Percentiles rank a stretch among this genome's conserved stretches.
These are phyloP conservation scores for Drosophila carrolli DNA, from an alignment of 1,140 invertebrate genomes.

Conservation along the genomic window DNA sequence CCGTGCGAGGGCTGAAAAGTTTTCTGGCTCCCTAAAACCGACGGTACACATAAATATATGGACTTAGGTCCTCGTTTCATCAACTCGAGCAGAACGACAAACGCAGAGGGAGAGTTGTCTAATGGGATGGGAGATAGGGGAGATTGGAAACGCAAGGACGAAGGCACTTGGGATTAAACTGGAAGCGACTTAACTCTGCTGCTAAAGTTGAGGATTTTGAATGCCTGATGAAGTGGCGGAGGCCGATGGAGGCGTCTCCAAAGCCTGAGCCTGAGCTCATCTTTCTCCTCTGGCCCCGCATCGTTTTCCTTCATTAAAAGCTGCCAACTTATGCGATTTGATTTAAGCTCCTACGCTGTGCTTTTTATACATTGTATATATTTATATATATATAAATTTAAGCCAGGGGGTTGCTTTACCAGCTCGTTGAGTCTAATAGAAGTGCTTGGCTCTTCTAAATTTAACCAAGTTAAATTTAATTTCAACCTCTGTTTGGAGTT, in stretches of 20 bases:
- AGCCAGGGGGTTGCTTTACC: not conserved
- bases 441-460: conserved; percentile 29
- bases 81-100: conserved; percentile 56
- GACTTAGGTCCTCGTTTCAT: conserved; percentile 58
- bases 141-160: conserved; percentile 12
- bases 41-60: conserved; percentile 57
- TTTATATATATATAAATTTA: conserved; percentile 15
- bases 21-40: conserved; percentile 36
- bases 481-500: conserved; percentile 2
- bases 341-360: conserved; percentile 58
- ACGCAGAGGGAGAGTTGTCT: conserved; percentile 18
- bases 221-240: conserved; percentile 27
- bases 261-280: conserved; percentile 17
- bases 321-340: conserved; percentile 76
- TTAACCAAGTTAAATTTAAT: conserved; percentile 25
- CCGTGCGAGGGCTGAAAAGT: conserved; percentile 40
- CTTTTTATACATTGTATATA: conserved; percentile 8
- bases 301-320: conserved; percentile 65
- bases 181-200: conserved; percentile 66
- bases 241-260: conserved; percentile 1
- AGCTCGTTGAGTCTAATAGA: conserved; percentile 9
- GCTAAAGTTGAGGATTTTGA: conserved; percentile 71
- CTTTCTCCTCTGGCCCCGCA: not conserved
- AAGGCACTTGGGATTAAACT: conserved; percentile 71
- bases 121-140: not conserved